Percentiles rank a stretch among this genome's conserved stretches.
Evolutionary conservation across 2,888 invertebrate genomes (phyloP).

Genomic region (Thera obeliscata): DNA sequence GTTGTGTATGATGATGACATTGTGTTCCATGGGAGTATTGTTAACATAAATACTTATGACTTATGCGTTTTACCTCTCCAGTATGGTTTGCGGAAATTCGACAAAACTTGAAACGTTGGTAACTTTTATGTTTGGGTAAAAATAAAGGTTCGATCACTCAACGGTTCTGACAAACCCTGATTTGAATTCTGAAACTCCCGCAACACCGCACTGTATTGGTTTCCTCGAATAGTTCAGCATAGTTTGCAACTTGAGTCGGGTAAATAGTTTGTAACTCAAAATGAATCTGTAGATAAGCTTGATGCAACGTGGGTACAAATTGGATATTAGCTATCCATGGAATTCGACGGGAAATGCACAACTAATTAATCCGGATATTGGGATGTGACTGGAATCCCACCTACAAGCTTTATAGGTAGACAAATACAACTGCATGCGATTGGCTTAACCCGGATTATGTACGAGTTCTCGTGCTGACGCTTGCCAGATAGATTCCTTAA

Average conservation of each 20-base stretch:
- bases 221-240: conserved; percentile 24
- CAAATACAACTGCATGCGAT: neutral
- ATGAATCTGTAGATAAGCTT: conserved; percentile 18
- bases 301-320: conserved; percentile 20
- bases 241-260: conserved; percentile 16
- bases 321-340: conserved; percentile 11
- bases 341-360: conserved; percentile 14
- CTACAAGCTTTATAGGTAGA: neutral
- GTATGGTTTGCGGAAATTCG: neutral
- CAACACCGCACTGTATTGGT: conserved; percentile 19
- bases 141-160: neutral
- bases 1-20: neutral
- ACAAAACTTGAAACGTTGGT: neutral
- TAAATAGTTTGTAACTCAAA: conserved; percentile 30
- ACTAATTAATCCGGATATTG: conserved; percentile 18
- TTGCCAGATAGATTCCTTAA: too few relatives aligned
- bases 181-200: conserved; percentile 16
- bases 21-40: neutral
- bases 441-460: too few relatives aligned
- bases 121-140: neutral
- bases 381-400: conserved; percentile 11
- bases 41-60: neutral
- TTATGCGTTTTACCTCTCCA: neutral
- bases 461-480: too few relatives aligned
- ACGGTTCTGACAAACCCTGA: conserved; percentile 4